Evolutionary conservation across 2,113 vertebrate genomes (phyloP), one percentile per base, ranked within the genome.

Genomic region (Protomyctophum bolini): DNA sequence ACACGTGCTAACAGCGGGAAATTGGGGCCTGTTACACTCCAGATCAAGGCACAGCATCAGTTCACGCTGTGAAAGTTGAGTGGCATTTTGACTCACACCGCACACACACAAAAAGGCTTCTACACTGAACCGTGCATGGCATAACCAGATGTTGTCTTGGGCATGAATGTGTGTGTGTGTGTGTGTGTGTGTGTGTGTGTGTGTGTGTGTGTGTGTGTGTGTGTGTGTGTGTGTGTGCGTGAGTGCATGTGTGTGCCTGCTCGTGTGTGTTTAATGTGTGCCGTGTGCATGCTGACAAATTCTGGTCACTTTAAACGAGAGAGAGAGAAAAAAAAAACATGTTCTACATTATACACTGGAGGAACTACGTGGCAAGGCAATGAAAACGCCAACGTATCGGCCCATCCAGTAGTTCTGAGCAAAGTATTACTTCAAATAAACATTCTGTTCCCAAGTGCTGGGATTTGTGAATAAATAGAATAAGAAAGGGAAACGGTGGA

Each of bases 401-500:
- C 21, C 79, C 76, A 83, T 84, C 78, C 91, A 87, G 92, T 92
- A 93, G 92, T 92, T 87, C 68, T 85, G 78, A 84, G 81, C 72
- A 83, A 88, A 90, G 89, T 80, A 89, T 89, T 89, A 91, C 86
- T 92, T 91, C 90, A 92, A 92, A 93, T 92, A 93, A 93, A 93
- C 91, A 91, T 76, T 76, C 49, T 80, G 79, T 90, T 92, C 89
- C 84, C 79, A 80, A 75, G 85, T 76, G 76, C 76, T 6, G 82
- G 76, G 70, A 69, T 87, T 80, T 89, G 85, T 89, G 90, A 91
- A 88, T 87, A 91, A 89, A 93, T 89, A 87, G 83, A 90, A 86
- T 15, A 59, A 81, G 83, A 80, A 83, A 76, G 80, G 21, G 82
- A 89, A 92, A 81, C 86, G 81, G 80, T 82, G 86, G 86, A 83